Evolutionary conservation across 2,113 vertebrate genomes (phyloP), one percentile per base, ranked within the genome.

Genomic region (Thunnus thynnus): DNA sequence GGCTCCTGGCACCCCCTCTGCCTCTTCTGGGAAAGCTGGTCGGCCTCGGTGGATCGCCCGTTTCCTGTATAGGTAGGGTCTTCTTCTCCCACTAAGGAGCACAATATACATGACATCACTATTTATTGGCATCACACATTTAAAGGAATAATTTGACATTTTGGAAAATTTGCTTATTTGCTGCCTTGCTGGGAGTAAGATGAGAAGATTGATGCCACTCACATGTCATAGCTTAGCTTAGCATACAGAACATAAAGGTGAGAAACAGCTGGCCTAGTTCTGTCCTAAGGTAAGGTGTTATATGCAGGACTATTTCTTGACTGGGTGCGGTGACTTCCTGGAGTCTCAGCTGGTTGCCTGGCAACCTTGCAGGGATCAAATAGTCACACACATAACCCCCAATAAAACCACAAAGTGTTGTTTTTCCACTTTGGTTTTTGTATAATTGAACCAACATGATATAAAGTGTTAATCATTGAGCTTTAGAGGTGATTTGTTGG

Each of bases 31-130:
- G 57, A 94, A 93, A 47, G 61, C 83, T 0, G 94, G 94, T 14
- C 95, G 82, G 18, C 95, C 95, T 69, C 95, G 57, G 84, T 95
- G 95, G 77, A 96, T 95, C 12, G 95, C 95, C 1, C 95, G 88
- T 83, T 96, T 96, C 78, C 95, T 94, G 88, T 95, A 95, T 32
- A 96, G 91, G 91, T 95, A 96, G 7, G 95, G 95, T 84, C 95
- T 91, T 87, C 95, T 93, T 82, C 95, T 94, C 80, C 95, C 93
- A 88, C 94, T 96, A 79, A 84, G 79, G 71, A 85, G 78, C 86
- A 88, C 20, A 90, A 88, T 16, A 77, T 18, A 88, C 36, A 46
- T 5, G 12, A 9, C 5, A 20, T 50, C 20, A 46, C 36, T n/a
- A 14, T 8, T 25, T 12, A 20, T 12, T 54, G 22, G 52, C 52